Evolutionary conservation across 2,888 invertebrate genomes (phyloP), one percentile per base, ranked within the genome.

Genomic region (Escarpia spicata): DNA sequence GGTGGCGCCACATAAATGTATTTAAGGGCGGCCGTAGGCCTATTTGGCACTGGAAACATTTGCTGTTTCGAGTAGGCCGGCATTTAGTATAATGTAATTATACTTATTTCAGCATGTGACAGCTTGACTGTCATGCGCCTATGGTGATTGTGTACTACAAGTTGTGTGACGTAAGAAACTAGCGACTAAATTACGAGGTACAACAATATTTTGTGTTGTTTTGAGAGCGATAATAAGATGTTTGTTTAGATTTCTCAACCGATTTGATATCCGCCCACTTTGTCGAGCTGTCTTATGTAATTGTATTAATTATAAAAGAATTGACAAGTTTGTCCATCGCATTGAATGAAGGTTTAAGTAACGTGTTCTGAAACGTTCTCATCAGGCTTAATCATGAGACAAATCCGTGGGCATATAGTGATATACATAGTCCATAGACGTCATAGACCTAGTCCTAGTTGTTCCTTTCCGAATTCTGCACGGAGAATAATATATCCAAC

Each of bases 231-330:
- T 75, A 75, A 75, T 75, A 75, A 52, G 52, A 52, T 15, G 60
- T 60, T 60, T 12, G 60, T 12, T 19, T 60, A 15, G 19, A 6
- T 52, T 19, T n/a, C 75, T n/a, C 19, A n/a, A 6, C 37, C 19
- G 26, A n/a, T 75, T 75, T 75, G 75, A n/a, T n/a, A 75, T 75
- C 75, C 75, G 75, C 75, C 75, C 75, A 75, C 26, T 75, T 75
- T 75, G 4, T 26, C 19, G 2, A 26, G 26, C n/a, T n/a, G 6
- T 6, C 75, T 26, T 37, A 26, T 75, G n/a, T 26, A 75, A 52
- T 15, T 52, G 0, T 52, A 37, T 1, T 37, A 37, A 37, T 15
- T 9, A 52, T 1, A 75, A 15, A 75, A n/a, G 26, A 75, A 75
- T 26, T 75, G 26, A 4, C 26, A 75, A 6, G 6, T 19, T 26